Conservation (phyloP, 2,113 vertebrate species). For the Corythoichthys haematopterus region DNA sequence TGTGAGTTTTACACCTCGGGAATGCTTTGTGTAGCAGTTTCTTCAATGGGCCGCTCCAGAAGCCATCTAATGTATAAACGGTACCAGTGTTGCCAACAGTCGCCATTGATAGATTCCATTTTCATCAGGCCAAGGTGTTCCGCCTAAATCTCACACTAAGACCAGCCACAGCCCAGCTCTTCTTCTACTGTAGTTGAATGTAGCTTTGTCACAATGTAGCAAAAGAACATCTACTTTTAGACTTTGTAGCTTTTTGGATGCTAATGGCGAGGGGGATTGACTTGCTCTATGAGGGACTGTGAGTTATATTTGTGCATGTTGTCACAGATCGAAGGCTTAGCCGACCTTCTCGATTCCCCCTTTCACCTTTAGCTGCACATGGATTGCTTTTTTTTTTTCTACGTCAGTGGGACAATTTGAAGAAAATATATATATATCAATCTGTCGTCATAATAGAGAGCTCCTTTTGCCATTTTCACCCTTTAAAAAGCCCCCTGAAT, state of each 20-base stretch:
- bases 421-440: not conserved
- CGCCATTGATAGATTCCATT: conserved; percentile 34
- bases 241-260: conserved; percentile 73
- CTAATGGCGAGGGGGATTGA: conserved; percentile 52
- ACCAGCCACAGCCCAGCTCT: conserved; percentile 76
- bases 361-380: conserved; percentile 59
- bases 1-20: conserved; percentile 26
- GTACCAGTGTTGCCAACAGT: conserved; percentile 39
- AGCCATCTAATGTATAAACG: conserved; percentile 60
- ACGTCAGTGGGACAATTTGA: conserved; percentile 43
- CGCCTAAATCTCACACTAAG: conserved; percentile 62
- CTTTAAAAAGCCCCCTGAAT: conserved; percentile 45
- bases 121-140: conserved; percentile 32
- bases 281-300: conserved; percentile 57
- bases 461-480: conserved; percentile 40
- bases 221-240: conserved; percentile 71
- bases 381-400: conserved; percentile 54
- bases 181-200: conserved; percentile 74
- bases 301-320: conserved; percentile 71
- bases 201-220: conserved; percentile 79
- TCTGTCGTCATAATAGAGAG: conserved; percentile 47
- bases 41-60: conserved; percentile 47
- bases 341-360: conserved; percentile 57
- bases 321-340: conserved; percentile 71
- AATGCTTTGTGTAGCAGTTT: conserved; percentile 38